Evolutionary conservation across 2,888 invertebrate genomes (phyloP), one percentile per base, ranked within the genome.

Genomic region (Diplolepis rosae): DNA sequence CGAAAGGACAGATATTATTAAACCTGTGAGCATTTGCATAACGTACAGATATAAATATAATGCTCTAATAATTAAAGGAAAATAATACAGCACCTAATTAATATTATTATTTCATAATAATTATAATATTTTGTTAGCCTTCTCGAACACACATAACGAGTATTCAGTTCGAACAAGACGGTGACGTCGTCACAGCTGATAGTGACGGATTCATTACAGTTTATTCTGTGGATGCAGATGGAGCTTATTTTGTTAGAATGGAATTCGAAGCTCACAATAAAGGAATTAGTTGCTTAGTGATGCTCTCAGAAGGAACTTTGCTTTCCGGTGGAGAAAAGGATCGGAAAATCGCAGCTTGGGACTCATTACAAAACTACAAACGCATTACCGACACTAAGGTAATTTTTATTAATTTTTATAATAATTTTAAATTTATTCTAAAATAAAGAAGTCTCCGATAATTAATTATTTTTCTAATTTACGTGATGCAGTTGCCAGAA

Each of bases 261-360:
- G 96, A 96, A 89, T 96, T 95, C 85, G 96, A 96, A 91, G 95
- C 95, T 0, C 96, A 96, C 84, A 95, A 94, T 78, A 96, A 96
- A 88, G 95, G 96, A 32, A 95, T 97, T 48, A 95, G 95, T 78
- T 95, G 95, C 0, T 89, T 97, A 70, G 93, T 96, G 65, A 95
- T 97, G 95, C 90, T 97, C 61, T 95, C 95, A 0, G 97, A 97
- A 89, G 97, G 97, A 0, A 97, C 97, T 0, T 88, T 98, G 9
- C 91, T 98, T 54, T 96, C 97, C 0, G 97, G 97, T 0, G 97
- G 97, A 0, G 97, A 96, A 83, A 95, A 95, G 82, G 96, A 96
- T 85, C 91, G 96, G 35, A 95, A 95, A 89, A 95, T 98, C 78
- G 95, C 95, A 0, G 96, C 97, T 0, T 98, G 97, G 98, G 96